These are phyloP conservation scores for Mormyrops boulengeri DNA, from an alignment of 2,797 vertebrate species.

Conservation along the genomic window DNA sequence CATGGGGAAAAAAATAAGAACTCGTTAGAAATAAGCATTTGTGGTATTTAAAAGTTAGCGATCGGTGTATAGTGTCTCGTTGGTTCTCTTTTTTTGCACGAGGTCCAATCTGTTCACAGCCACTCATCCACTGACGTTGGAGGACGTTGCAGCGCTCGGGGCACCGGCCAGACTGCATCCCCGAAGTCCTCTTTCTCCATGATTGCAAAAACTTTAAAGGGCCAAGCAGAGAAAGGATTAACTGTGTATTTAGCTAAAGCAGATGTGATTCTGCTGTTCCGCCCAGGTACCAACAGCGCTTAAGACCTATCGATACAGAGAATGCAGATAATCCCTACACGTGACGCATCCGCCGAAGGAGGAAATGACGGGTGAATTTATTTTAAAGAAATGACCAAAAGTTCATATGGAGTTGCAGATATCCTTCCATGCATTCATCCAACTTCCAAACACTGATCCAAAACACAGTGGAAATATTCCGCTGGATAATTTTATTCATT, in stretches of 20 bases:
- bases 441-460: not conserved
- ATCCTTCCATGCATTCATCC: not conserved
- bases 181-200: not conserved
- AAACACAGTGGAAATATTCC: not conserved
- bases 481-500: not conserved
- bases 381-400: not conserved
- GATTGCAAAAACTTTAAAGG: not conserved
- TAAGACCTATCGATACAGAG: not conserved
- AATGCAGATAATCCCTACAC: not conserved
- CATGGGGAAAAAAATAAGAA: not conserved
- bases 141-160: not conserved
- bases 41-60: not conserved
- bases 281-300: not conserved
- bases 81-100: not conserved
- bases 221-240: not conserved
- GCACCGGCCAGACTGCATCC: conserved; percentile 14
- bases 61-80: not conserved
- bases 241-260: not conserved
- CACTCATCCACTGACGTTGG: not conserved
- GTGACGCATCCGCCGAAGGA: not conserved
- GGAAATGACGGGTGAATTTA: not conserved
- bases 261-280: not conserved
- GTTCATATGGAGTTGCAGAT: not conserved
- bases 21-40: not conserved
- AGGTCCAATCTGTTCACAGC: conserved; percentile 19